These are phyloP conservation scores for Drosophila falleni DNA, from an alignment of 2,888 invertebrate species.

Conservation along the genomic window DNA sequence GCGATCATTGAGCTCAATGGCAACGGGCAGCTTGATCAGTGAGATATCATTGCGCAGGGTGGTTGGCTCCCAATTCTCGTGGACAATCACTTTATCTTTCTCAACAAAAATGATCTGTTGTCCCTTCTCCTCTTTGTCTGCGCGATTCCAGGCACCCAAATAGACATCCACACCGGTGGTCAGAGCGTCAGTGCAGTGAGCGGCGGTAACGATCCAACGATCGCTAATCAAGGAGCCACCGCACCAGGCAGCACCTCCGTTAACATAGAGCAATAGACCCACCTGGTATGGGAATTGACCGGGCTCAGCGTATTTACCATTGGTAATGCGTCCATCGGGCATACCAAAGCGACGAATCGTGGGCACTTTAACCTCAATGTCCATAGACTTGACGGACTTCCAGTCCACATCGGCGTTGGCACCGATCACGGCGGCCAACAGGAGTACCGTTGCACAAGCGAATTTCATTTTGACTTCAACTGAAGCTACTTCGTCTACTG, in stretches of 20 bases:
- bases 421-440: conserved; percentile 53
- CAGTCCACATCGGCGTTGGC: conserved; percentile 62
- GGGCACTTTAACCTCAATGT: conserved; percentile 48
- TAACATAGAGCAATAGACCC: conserved; percentile 70
- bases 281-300: conserved; percentile 82
- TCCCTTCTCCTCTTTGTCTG: conserved; percentile 61
- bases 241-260: conserved; percentile 73
- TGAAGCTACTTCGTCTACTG: conserved; percentile 25
- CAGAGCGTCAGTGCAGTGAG: conserved; percentile 80
- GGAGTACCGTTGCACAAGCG: conserved; percentile 53
- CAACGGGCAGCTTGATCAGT: conserved; percentile 84
- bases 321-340: conserved; percentile 77
- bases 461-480: conserved; percentile 62
- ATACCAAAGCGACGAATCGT: conserved; percentile 20
- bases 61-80: conserved; percentile 81
- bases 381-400: conserved; percentile 51
- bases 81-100: conserved; percentile 75
- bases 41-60: conserved; percentile 85
- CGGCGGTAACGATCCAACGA: conserved; percentile 82
- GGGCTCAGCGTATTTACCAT: conserved; percentile 68
- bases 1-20: conserved; percentile 79
- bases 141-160: conserved; percentile 75
- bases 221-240: conserved; percentile 82
- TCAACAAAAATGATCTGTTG: conserved; percentile 72
- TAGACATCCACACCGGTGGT: conserved; percentile 77